These are phyloP conservation scores for Halcyon leucocephala DNA, from an alignment of 2,797 vertebrate genomes.

Conservation along the genomic window DNA sequence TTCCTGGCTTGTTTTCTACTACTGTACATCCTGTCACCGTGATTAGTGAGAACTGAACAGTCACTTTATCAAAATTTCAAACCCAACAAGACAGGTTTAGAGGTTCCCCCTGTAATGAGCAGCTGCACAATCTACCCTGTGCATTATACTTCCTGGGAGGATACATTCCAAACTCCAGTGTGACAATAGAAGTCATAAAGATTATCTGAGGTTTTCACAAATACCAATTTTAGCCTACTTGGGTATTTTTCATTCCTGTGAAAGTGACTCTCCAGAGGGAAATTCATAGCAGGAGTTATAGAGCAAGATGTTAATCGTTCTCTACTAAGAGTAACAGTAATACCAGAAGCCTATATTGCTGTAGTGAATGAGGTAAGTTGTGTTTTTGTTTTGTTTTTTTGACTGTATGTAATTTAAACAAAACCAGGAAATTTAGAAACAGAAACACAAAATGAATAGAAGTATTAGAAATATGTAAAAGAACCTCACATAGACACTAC, in stretches of 20 bases:
- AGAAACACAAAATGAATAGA: not conserved
- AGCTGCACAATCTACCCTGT: rapidly evolving
- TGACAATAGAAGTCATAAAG: not conserved
- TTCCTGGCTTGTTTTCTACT: not conserved
- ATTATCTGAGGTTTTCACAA: not conserved
- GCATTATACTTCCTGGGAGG: not conserved
- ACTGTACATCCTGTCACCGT: not conserved
- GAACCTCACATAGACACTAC: not conserved
- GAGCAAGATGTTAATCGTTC: not conserved
- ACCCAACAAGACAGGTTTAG: not conserved
- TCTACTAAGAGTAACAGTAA: not conserved
- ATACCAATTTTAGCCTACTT: not conserved
- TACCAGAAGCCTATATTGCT: not conserved
- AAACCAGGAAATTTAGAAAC: not conserved
- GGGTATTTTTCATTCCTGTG: not conserved
- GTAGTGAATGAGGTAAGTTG: not conserved
- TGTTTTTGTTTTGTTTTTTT: not conserved
- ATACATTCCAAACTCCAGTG: not conserved
- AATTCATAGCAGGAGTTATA: not conserved
- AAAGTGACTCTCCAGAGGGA: not conserved
- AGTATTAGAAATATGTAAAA: not conserved
- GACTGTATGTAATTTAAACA: not conserved
- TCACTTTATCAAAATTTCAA: not conserved
- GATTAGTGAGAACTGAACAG: not conserved
- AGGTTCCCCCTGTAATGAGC: not conserved